A percentile compares a stretch with the other conserved stretches of the same genome.
phyloP scores from a whole-genome alignment of 2,113 vertebrate genomes.

The Anthoscopus minutus region DNA sequence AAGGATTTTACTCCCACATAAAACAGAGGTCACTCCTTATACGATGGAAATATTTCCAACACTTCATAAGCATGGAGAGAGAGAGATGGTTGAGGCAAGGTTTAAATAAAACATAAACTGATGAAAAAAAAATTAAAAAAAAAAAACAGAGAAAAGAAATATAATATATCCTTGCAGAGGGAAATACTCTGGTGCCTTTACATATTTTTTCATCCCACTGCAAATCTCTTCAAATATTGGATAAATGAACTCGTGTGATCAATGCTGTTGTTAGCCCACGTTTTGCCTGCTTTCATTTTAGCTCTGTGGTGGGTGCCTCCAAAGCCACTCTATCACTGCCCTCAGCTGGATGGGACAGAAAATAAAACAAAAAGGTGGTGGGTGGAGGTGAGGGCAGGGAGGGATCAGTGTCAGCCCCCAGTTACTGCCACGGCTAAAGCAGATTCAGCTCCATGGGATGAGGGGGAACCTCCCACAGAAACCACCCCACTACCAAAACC shows the following conservation, averaged over 20 bases:
- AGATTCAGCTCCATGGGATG: too few species aligned
- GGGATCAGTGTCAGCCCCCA: background rate
- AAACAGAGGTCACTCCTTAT: background rate
- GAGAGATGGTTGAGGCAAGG: background rate
- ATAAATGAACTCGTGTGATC: background rate
- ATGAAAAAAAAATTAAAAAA: background rate
- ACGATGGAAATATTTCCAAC: background rate
- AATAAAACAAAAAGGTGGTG: background rate
- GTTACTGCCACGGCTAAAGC: accelerated
- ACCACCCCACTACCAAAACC: background rate
- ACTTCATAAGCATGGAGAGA: background rate
- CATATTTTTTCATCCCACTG: background rate
- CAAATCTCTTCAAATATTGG: background rate
- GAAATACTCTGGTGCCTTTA: background rate
- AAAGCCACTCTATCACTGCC: background rate
- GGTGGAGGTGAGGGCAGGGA: background rate
- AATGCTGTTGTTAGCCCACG: background rate
- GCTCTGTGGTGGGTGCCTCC: background rate
- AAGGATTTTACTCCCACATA: background rate
- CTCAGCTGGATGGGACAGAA: background rate
- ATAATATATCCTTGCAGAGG: background rate
- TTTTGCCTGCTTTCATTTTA: background rate
- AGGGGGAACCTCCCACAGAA: background rate
- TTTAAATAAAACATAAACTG: background rate
- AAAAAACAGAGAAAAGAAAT: background rate